These are phyloP conservation scores for Amazona guildingii DNA, from an alignment of 2,113 vertebrate species.

Conservation along the genomic window DNA sequence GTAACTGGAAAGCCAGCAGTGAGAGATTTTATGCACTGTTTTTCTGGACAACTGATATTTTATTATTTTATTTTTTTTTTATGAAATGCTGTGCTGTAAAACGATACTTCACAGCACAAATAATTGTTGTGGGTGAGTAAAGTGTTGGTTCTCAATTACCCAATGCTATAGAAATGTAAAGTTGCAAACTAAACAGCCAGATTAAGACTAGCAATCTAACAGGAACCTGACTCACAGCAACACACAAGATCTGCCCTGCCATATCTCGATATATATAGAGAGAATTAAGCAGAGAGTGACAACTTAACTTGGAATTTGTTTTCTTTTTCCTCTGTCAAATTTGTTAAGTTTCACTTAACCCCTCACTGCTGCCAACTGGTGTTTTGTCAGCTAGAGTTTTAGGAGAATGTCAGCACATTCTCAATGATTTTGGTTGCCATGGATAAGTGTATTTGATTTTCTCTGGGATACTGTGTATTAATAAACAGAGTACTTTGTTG, in stretches of 20 bases:
- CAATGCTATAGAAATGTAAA: background rate
- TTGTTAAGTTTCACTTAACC: constrained; percentile 42
- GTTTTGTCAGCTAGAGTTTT: constrained; percentile 51
- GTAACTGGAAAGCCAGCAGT: background rate
- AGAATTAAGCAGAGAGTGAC: background rate
- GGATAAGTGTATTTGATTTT: constrained; percentile 31
- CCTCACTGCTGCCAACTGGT: constrained; percentile 33
- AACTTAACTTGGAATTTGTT: constrained; percentile 39
- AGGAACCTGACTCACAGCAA: background rate
- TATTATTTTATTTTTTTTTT: background rate
- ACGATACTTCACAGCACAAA: background rate
- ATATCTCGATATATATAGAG: background rate
- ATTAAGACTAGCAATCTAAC: background rate
- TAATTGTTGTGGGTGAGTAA: background rate
- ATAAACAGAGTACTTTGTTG: background rate
- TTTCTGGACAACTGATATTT: background rate
- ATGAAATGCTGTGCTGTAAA: background rate
- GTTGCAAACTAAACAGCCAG: background rate
- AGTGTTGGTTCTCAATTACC: background rate
- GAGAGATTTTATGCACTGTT: background rate
- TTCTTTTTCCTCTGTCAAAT: constrained; percentile 26
- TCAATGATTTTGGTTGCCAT: constrained; percentile 31
- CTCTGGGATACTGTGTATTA: constrained; percentile 13
- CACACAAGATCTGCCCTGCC: background rate
- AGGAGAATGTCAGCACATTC: constrained; percentile 13